Evolutionary conservation across 2,797 vertebrate genomes (phyloP).

Genomic region (Sebastes wilsoni): DNA sequence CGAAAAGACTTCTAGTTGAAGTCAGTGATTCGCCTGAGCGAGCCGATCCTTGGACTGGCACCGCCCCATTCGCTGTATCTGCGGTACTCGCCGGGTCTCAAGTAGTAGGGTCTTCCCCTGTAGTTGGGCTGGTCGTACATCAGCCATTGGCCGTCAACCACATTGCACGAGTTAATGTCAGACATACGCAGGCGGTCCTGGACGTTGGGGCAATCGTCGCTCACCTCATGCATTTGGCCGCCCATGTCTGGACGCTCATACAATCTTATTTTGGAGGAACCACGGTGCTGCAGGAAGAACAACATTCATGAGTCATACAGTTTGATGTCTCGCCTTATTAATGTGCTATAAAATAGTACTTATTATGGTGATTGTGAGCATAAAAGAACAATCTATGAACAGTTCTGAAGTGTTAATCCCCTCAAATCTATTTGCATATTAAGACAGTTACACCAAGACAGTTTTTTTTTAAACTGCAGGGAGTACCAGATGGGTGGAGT

Average conservation of each 20-base stretch:
- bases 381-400: not conserved
- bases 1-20: constrained; percentile 49
- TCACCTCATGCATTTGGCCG: constrained; percentile 71
- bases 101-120: constrained; percentile 67
- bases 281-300: constrained; percentile 56
- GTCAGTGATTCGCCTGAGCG: constrained; percentile 68
- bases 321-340: not conserved
- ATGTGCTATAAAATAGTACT: not conserved
- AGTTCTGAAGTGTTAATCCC: not conserved
- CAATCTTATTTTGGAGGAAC: constrained; percentile 69
- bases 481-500: not conserved
- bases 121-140: constrained; percentile 76
- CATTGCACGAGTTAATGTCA: constrained; percentile 71
- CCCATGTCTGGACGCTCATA: constrained; percentile 69
- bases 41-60: constrained; percentile 63
- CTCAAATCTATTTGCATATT: no score
- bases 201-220: constrained; percentile 69
- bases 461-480: accelerated
- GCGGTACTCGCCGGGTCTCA: constrained; percentile 73
- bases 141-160: constrained; percentile 73
- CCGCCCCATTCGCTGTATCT: constrained; percentile 69
- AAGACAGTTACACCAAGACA: not conserved
- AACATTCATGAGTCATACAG: not conserved
- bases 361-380: not conserved
- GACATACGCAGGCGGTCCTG: constrained; percentile 69